Conservation (phyloP, 2,113 vertebrate genomes). For the Rhinopomastus cyanomelas region DNA sequence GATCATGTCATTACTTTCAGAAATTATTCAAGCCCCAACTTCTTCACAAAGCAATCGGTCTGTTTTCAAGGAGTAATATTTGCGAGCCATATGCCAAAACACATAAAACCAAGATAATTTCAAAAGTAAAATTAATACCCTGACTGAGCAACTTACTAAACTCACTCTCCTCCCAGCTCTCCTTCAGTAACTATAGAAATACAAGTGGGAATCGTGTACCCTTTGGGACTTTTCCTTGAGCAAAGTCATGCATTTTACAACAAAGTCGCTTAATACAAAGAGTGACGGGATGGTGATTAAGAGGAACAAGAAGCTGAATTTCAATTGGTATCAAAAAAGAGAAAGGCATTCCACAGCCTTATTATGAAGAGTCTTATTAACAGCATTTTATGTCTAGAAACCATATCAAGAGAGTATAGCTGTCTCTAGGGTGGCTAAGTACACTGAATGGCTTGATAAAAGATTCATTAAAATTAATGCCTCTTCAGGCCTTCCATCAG, state of each 20-base stretch:
- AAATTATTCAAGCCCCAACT: background rate
- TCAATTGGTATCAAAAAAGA: conserved; percentile 16
- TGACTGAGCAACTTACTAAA: background rate
- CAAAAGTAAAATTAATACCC: background rate
- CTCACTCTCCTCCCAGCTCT: background rate
- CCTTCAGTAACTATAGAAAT: background rate
- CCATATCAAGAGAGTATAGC: background rate
- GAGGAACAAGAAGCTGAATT: conserved; percentile 5
- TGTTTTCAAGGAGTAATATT: background rate
- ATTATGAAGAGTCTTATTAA: conserved; percentile 10
- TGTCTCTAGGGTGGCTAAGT: background rate
- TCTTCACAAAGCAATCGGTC: background rate
- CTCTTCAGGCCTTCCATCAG: background rate
- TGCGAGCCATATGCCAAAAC: background rate
- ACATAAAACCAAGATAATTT: background rate
- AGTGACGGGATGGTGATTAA: conserved; percentile 20
- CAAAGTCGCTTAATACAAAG: conserved; percentile 28
- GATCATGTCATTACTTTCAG: background rate
- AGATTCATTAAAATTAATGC: background rate
- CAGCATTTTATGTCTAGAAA: background rate
- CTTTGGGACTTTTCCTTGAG: conserved; percentile 1
- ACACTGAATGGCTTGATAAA: background rate
- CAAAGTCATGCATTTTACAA: background rate
- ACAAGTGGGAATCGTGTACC: background rate
- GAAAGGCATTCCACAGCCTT: background rate